phyloP scores from a whole-genome alignment of 35 echinoderm and acorn worm genomes.

The Patiria miniata region DNA sequence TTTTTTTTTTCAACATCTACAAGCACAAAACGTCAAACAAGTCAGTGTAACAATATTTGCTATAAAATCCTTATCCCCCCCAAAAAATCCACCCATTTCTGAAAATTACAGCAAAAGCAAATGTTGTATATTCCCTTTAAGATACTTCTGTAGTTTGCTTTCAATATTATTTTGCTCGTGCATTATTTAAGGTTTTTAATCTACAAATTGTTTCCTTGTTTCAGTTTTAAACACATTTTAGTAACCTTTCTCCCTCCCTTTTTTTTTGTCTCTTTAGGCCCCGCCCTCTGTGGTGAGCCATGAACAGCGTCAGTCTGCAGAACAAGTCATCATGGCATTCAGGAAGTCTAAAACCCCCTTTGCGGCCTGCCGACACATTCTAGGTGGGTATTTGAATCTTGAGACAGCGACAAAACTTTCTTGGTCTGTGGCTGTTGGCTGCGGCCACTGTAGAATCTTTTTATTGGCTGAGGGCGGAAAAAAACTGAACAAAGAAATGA shows the following conservation, averaged over 20 bases:
- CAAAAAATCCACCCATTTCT: too few relatives aligned
- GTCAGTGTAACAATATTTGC: too few relatives aligned
- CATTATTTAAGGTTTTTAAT: too few relatives aligned
- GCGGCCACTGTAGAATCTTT: background rate
- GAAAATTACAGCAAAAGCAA: too few relatives aligned
- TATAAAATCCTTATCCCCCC: too few relatives aligned
- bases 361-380: conserved; percentile 77
- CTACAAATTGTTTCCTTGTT: background rate
- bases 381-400: conserved; percentile 55
- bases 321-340: conserved; percentile 77
- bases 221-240: background rate
- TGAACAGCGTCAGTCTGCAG: conserved; percentile 83
- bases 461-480: too few relatives aligned
- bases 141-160: too few relatives aligned
- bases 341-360: conserved; percentile 79
- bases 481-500: too few relatives aligned
- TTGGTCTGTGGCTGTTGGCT: background rate
- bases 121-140: too few relatives aligned
- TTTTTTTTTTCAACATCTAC: too few relatives aligned
- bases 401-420: background rate
- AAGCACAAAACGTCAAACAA: too few relatives aligned
- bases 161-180: too few relatives aligned
- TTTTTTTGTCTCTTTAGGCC: conserved; percentile 50
- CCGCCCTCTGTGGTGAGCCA: conserved; percentile 76
- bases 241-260: background rate